Evolutionary conservation across 2,113 vertebrate genomes (phyloP).

Genomic region (Phrynosoma blainvillii): DNA sequence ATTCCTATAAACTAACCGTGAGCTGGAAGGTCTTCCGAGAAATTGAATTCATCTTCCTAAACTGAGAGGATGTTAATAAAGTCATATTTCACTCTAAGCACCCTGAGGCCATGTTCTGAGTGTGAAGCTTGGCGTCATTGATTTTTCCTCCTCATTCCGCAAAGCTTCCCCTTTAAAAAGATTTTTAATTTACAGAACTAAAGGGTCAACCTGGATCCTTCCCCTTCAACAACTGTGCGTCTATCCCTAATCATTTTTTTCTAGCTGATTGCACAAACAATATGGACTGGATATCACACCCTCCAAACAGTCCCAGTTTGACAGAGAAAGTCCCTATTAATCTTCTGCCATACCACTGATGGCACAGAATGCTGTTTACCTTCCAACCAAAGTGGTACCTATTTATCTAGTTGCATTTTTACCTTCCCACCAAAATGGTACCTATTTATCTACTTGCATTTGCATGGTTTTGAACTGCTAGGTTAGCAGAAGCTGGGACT

Average conservation of each 20-base stretch:
- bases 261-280: neutral
- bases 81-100: neutral
- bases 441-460: too few relatives aligned
- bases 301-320: too few relatives aligned
- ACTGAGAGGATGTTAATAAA: constrained; percentile 49
- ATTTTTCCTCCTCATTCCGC: neutral
- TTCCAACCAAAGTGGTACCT: too few relatives aligned
- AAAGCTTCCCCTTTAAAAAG: constrained; percentile 17
- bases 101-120: constrained; percentile 17
- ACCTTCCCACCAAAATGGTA: too few relatives aligned
- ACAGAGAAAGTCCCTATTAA: too few relatives aligned
- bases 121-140: neutral
- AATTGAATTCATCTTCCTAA: constrained; percentile 21
- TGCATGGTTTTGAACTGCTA: too few relatives aligned
- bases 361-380: too few relatives aligned
- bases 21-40: constrained; percentile 38
- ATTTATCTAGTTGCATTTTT: too few relatives aligned
- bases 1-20: neutral
- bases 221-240: neutral
- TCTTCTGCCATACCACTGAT: too few relatives aligned
- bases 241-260: neutral
- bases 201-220: constrained; percentile 18
- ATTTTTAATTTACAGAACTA: neutral
- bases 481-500: too few relatives aligned
- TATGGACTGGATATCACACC: too few relatives aligned